Evolutionary conservation across 2,113 vertebrate species (phyloP), one percentile per base, ranked within the genome.

Genomic region (Falcunculus frontatus): DNA sequence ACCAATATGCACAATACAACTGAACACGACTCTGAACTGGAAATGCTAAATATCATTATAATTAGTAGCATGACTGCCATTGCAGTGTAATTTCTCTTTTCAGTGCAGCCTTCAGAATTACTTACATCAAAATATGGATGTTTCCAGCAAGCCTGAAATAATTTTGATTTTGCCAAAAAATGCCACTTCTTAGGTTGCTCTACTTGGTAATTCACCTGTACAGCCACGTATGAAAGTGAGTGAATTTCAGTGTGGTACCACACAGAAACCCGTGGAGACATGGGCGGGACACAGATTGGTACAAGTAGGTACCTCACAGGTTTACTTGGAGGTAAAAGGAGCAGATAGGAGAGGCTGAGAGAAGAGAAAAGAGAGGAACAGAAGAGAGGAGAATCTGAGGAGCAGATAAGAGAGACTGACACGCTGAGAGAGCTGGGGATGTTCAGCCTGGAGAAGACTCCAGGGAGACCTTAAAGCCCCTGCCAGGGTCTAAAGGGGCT

Each of bases 301-400:
- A 63, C 93, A 50, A 93, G 29, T 70, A 29, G 19, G 1, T 78
- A 78, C 23, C 83, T 97, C 42, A 18, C 62, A 42, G 92, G 84
- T 84, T 53, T 89, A 33, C 52, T 95, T 89, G 50, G 76, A 92
- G 88, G 81, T 97, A 93, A 89, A 81, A 85, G 46, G 60, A 85
- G 62, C 60, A 76, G 41, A 37, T 4, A 20, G 19, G 46, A 62
- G 33, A 60, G 27, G 26, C 53, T 77, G 64, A 53, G 53, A 41
- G 69, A 68, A 46, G 27, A 52, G 46, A 22, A 33, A 21, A 59
- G 52, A 76, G 32, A 52, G 68, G 60, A 65, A 32, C 29, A 89
- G 60, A 5, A 44, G 52, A 59, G 42, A 35, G 29, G 60, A 75
- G 52, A 35, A 26, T 7, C 26, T 21, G 62, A 67, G 37, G 29